phyloP scores from a whole-genome alignment of 2,113 vertebrate species.

The Dinomys branickii region DNA sequence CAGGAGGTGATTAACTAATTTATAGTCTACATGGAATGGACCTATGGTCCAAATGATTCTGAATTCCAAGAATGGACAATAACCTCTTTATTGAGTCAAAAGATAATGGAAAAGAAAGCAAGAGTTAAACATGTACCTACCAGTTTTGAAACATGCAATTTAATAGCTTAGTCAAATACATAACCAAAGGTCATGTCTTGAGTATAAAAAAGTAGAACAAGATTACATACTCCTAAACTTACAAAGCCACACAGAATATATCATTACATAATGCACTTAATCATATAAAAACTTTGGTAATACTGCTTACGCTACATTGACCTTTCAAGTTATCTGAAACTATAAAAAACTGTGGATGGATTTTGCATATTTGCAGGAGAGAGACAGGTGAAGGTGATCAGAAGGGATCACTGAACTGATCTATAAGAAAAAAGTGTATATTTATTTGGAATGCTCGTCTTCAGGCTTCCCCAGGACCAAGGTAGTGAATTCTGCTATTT shows the following conservation, averaged over 20 bases:
- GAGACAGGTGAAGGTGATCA: not conserved
- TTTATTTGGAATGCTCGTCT: not conserved
- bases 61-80: not conserved
- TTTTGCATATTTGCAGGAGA: not conserved
- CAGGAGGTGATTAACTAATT: not conserved
- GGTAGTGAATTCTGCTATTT: not conserved
- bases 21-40: not conserved
- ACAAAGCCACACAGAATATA: not conserved
- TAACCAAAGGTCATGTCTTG: not conserved
- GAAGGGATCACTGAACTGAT: not conserved
- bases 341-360: not conserved
- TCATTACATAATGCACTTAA: not conserved
- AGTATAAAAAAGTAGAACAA: not conserved
- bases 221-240: not conserved
- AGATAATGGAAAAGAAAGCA: not conserved
- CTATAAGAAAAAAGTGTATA: not conserved
- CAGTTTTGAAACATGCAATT: not conserved
- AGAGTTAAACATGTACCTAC: not conserved
- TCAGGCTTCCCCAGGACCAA: not conserved
- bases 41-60: not conserved
- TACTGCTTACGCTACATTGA: not conserved
- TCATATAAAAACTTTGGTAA: not conserved
- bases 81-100: constrained; percentile 2
- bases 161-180: not conserved
- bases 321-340: not conserved